Evolutionary conservation across 2,113 vertebrate species (phyloP).

Genomic region (Syngnathus floridae): DNA sequence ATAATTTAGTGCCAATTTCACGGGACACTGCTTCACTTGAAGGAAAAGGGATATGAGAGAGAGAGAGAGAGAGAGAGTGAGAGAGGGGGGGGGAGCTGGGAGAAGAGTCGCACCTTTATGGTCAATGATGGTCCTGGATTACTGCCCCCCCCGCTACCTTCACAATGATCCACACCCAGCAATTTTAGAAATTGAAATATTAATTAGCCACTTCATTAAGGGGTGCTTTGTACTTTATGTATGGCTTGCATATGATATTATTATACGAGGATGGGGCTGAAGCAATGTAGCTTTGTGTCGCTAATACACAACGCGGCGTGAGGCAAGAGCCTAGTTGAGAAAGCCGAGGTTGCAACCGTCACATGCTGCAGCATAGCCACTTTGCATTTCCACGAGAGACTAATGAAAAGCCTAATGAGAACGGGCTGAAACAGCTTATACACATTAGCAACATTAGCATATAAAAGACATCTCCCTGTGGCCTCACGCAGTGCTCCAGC

Average conservation of each 20-base stretch:
- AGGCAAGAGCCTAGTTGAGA: constrained; percentile 29
- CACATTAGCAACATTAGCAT: constrained; percentile 66
- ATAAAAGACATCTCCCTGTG: constrained; percentile 58
- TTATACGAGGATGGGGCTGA: neutral
- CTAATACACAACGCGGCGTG: neutral
- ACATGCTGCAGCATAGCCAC: constrained; percentile 31
- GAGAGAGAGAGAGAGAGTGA: neutral
- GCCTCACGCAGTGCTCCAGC: constrained; percentile 10
- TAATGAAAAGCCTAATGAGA: constrained; percentile 68
- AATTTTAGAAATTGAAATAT: constrained; percentile 15
- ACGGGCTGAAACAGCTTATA: constrained; percentile 57
- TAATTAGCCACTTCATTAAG: constrained; percentile 18
- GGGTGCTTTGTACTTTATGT: neutral
- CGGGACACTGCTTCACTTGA: constrained; percentile 84
- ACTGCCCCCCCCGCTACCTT: neutral
- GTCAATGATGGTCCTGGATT: constrained; percentile 33
- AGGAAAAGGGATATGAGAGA: constrained; percentile 61
- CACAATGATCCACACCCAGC: constrained; percentile 7
- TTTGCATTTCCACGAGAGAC: constrained; percentile 55
- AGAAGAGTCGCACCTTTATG: constrained; percentile 42
- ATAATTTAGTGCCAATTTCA: constrained; percentile 91
- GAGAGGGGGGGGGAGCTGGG: constrained; percentile 7
- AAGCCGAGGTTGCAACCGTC: constrained; percentile 6
- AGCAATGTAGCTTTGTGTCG: neutral
- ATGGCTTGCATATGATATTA: neutral